Percentiles rank a stretch among this genome's conserved stretches.
Conservation (phyloP, 2,113 vertebrate species). For the Aspiorhynchus laticeps region DNA sequence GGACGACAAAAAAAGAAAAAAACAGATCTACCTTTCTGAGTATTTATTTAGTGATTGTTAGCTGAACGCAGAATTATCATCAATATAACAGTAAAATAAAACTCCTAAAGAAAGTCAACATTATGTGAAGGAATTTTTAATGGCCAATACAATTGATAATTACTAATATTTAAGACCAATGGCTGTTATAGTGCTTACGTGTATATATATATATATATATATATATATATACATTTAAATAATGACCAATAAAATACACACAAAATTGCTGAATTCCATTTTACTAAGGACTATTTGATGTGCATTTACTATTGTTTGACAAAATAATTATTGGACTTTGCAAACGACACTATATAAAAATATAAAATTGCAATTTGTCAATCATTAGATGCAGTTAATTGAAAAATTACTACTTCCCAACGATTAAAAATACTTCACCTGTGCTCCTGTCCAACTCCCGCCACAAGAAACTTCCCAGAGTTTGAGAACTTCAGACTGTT, state of each 20-base stretch:
- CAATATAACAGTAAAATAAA: not conserved
- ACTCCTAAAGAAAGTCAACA: too few species aligned
- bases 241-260: not conserved
- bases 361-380: not conserved
- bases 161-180: too few species aligned
- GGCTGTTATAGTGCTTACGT: too few species aligned
- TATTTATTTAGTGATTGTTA: too few species aligned
- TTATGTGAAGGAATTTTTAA: too few species aligned
- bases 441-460: conserved; percentile 94
- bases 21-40: too few species aligned
- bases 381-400: not conserved
- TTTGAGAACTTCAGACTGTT: conserved; percentile 94
- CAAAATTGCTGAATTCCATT: not conserved
- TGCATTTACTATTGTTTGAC: not conserved
- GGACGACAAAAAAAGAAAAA: too few species aligned
- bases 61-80: too few species aligned
- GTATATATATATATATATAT: too few species aligned
- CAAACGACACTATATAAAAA: not conserved
- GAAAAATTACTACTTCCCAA: not conserved
- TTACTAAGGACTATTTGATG: not conserved
- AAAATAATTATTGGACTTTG: not conserved
- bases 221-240: not conserved
- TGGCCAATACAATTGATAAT: too few species aligned
- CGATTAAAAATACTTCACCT: conserved; percentile 73
- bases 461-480: conserved; percentile 88